Evolutionary conservation across 2,797 vertebrate species (phyloP).

Genomic region (Capromys pilorides): DNA sequence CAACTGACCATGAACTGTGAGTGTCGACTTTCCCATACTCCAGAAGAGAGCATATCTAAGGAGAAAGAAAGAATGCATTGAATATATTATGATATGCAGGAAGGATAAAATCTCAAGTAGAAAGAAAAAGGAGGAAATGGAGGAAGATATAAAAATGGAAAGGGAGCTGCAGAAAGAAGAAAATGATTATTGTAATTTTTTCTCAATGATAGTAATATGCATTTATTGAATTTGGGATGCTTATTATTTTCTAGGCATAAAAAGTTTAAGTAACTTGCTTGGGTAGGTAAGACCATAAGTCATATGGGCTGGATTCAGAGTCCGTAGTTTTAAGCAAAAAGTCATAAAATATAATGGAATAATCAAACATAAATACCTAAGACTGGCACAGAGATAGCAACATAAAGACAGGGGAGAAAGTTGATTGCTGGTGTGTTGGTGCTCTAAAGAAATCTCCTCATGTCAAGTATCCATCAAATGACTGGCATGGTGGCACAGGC

Average conservation of each 20-base stretch:
- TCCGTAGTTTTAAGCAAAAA: neutral
- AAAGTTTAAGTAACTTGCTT: neutral
- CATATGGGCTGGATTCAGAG: neutral
- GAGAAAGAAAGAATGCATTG: neutral
- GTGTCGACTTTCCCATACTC: constrained; percentile 16
- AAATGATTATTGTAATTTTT: neutral
- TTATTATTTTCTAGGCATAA: neutral
- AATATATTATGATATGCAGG: neutral
- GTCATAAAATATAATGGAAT: neutral
- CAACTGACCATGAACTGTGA: constrained; percentile 65
- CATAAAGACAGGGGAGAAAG: neutral
- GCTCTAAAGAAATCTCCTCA: neutral
- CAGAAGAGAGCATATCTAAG: constrained; percentile 16
- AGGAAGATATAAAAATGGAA: neutral
- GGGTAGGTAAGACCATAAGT: neutral
- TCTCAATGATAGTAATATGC: neutral
- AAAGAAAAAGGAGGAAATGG: neutral
- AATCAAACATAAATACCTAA: neutral
- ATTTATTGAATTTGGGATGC: neutral
- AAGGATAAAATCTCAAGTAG: neutral
- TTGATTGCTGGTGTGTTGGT: neutral
- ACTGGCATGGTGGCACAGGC: neutral
- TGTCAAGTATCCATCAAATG: neutral
- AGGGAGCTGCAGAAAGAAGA: neutral
- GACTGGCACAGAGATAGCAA: neutral